phyloP scores from a whole-genome alignment of 2,113 vertebrate genomes.

The Myrmecobius fasciatus region DNA sequence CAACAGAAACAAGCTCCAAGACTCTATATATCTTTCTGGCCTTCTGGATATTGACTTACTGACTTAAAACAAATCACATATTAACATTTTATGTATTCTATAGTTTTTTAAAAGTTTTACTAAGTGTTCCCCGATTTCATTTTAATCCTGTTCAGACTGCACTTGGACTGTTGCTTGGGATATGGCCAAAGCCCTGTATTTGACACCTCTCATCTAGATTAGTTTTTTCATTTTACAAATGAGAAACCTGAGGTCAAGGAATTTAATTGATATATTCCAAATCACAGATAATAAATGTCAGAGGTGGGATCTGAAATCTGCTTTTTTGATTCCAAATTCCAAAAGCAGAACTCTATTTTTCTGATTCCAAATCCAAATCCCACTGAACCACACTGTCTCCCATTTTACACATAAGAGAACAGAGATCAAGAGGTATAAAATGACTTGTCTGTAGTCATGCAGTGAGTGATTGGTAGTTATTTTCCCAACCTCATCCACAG shows the following conservation, averaged over 20 bases:
- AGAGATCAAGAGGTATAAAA: no score
- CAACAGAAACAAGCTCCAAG: not conserved
- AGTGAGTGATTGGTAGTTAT: not conserved
- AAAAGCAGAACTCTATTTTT: no score
- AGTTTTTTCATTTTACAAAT: not conserved
- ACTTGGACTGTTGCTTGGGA: not conserved
- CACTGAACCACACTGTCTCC: not conserved
- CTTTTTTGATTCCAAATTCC: not conserved
- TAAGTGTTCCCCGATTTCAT: not conserved
- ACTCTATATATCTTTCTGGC: not conserved
- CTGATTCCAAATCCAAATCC: no score
- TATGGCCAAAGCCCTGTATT: not conserved
- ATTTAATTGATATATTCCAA: not conserved
- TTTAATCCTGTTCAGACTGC: not conserved
- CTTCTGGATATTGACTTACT: not conserved
- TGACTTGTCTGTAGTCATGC: not conserved
- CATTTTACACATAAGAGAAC: not conserved
- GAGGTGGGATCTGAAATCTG: not conserved
- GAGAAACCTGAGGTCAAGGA: not conserved
- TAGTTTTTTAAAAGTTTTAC: not conserved
- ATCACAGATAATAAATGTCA: not conserved
- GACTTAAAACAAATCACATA: not conserved
- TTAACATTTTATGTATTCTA: not conserved
- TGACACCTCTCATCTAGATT: not conserved
- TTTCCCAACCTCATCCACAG: not conserved